These are phyloP conservation scores for Hirtodrosophila cameraria DNA, from an alignment of 2,888 invertebrate species.

Conservation along the genomic window DNA sequence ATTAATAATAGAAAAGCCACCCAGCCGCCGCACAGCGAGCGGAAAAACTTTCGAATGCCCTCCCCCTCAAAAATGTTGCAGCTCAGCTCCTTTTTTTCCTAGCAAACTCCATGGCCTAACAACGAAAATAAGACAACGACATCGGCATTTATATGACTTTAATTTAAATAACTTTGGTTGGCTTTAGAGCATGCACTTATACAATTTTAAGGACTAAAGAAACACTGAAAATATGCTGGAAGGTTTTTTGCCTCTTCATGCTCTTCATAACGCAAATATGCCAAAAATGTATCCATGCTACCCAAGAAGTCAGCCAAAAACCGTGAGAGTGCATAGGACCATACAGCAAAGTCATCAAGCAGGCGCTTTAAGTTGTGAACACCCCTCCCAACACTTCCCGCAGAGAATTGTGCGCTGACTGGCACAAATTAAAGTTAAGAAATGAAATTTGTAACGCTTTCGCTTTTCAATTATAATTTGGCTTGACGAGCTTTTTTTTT, in stretches of 20 bases:
- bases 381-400: no score
- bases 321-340: conserved; percentile 29
- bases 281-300: conserved; percentile 40
- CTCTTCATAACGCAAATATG: conserved; percentile 53
- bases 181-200: conserved; percentile 51
- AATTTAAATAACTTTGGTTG: conserved; percentile 70
- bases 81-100: background rate
- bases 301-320: conserved; percentile 30
- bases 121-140: conserved; percentile 30
- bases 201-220: conserved; percentile 44
- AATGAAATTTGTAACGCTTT: conserved; percentile 71
- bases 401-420: conserved; percentile 23
- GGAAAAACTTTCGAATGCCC: conserved; percentile 50
- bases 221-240: conserved; percentile 36
- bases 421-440: conserved; percentile 61
- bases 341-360: conserved; percentile 23
- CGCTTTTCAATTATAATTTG: conserved; percentile 67
- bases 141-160: conserved; percentile 62
- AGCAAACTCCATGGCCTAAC: no score
- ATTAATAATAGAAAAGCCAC: conserved; percentile 68
- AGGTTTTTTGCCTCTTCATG: conserved; percentile 34
- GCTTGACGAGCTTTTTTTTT: conserved; percentile 61
- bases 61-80: conserved; percentile 38
- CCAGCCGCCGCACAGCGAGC: conserved; percentile 42
- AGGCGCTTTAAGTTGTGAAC: conserved; percentile 30